Base-by-base conservation (phyloP, 2,888 invertebrate species). In the Balanococcus diminutus region DNA sequence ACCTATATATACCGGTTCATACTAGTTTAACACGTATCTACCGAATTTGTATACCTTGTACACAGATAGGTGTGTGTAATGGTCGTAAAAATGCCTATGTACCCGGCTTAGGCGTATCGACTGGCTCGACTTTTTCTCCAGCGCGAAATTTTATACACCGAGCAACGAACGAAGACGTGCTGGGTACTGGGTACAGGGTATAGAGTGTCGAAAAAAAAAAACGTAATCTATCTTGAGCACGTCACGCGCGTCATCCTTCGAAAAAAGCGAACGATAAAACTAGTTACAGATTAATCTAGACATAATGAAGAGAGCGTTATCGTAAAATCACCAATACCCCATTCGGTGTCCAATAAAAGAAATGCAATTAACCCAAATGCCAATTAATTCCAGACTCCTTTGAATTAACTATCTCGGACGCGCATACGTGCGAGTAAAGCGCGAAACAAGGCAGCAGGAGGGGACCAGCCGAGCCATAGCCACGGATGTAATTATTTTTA, bases 281-380 rank as follows among this genome's bases (percentile, higher is more conserved):
- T 36, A 75, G 75, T 75, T 75, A 75, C 32, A 31, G 75, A 75
- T 75, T 75, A 75, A 75, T 75, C 75, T 75, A 75, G 75, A 75
- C 75, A 75, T 75, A 75, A 75, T 75, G 75, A 75, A 75, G 32
- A 31, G 75, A 75, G 32, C 75, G 75, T 75, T 75, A 75, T 75
- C 75, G 75, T 75, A 75, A 75, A 75, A 75, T 75, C 75, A 75
- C 75, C 75, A 75, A 75, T 75, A 75, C 32, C 31, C 75, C 32
- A 75, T 75, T 75, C 75, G 75, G 75, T 75, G 32, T 75, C 32
- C 75, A 75, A 75, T 75, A 75, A 75, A 75, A 75, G 75, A 75
- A 75, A 75, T 75, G 75, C 75, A 75, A 75, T 75, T 75, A 75
- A 75, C 75, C 32, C 75, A 32, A 75, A 75, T 75, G 75, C 75